These are phyloP conservation scores for Eretmodus cyanostictus DNA, from an alignment of 2,113 vertebrate genomes.

Conservation along the genomic window DNA sequence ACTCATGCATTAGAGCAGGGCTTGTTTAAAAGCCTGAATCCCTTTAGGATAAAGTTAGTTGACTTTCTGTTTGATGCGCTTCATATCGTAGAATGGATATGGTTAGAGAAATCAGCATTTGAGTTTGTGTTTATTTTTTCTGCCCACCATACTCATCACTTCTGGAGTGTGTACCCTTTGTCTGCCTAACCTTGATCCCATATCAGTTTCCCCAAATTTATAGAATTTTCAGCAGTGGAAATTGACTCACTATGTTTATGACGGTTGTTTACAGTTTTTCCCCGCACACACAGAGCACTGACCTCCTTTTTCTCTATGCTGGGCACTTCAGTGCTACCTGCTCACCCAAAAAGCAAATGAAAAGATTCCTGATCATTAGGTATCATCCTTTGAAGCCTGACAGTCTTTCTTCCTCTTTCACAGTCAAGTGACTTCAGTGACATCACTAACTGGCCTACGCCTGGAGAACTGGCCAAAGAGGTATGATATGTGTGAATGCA, in stretches of 20 bases:
- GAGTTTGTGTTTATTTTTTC: not conserved
- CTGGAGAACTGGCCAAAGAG: slow-evolving; percentile 87
- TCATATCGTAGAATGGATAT: not conserved
- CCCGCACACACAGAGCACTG: not conserved
- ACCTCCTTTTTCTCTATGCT: not conserved
- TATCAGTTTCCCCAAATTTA: slow-evolving; percentile 21
- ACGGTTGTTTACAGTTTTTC: slow-evolving; percentile 5
- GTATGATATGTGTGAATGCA: slow-evolving; percentile 50
- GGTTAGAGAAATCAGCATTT: not conserved
- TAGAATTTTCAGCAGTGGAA: not conserved
- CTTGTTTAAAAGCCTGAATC: not conserved
- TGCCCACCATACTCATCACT: not conserved
- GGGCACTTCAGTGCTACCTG: not conserved
- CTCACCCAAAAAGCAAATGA: not conserved
- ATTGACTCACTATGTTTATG: slow-evolving; percentile 8
- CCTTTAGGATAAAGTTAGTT: not conserved
- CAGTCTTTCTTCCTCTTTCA: not conserved
- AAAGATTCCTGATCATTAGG: not conserved
- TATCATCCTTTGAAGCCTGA: not conserved
- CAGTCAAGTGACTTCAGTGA: slow-evolving; percentile 89
- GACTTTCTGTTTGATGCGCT: not conserved
- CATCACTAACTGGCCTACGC: slow-evolving; percentile 93
- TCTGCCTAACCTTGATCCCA: slow-evolving; percentile 13
- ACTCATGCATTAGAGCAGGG: not conserved
- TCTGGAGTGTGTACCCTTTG: not conserved